phyloP scores from a whole-genome alignment of 1,140 invertebrate genomes.

The Limonius californicus region DNA sequence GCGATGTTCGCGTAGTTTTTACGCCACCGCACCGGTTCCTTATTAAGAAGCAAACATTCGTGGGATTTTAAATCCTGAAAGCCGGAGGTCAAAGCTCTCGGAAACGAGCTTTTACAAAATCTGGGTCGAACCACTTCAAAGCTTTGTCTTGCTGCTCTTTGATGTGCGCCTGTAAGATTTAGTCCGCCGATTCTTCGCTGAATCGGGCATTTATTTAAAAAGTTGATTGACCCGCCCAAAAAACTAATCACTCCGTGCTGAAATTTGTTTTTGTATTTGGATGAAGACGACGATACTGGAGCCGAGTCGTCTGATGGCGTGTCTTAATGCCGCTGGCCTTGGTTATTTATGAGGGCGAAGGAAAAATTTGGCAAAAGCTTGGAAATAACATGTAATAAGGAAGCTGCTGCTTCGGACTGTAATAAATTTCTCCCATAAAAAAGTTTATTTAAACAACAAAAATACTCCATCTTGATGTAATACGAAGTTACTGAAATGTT shows the following conservation, averaged over 20 bases:
- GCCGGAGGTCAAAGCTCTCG: not conserved
- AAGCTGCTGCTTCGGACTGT: too few species aligned
- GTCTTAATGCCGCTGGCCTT: too few species aligned
- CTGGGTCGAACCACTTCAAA: slow-evolving; percentile 1
- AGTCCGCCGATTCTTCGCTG: not conserved
- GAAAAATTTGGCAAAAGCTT: not conserved
- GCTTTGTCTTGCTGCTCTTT: slow-evolving; percentile 5
- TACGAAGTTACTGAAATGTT: too few species aligned
- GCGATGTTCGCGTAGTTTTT: not conserved
- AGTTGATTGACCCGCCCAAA: not conserved
- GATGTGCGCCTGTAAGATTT: not conserved
- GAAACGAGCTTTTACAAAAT: not conserved
- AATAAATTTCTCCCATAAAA: too few species aligned
- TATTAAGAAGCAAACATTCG: not conserved
- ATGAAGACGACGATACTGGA: not conserved
- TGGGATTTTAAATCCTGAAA: not conserved
- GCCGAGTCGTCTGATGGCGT: too few species aligned
- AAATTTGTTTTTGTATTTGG: not conserved
- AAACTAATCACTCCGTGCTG: not conserved
- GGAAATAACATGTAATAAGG: not conserved
- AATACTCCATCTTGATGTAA: too few species aligned
- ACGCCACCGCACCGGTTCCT: not conserved
- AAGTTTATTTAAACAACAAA: too few species aligned
- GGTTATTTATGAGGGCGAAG: too few species aligned
- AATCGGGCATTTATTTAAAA: not conserved